Evolutionary conservation across 53 echinoderm and acorn worm genomes (phyloP).

Genomic region (Mesocentrotus franciscanus): DNA sequence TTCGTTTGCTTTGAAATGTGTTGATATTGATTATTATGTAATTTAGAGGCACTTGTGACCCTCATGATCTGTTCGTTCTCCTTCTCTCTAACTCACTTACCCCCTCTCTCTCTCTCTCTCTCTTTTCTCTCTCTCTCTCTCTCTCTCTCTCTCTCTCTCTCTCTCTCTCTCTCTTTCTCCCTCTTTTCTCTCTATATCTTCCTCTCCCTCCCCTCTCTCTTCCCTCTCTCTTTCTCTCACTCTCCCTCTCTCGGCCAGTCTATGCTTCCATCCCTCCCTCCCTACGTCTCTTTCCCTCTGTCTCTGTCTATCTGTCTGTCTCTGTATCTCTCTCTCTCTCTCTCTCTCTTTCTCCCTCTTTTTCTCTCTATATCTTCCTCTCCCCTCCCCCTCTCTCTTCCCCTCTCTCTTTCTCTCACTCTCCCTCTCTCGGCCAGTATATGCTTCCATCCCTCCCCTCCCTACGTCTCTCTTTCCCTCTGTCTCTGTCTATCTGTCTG

Average conservation of each 20-base stretch:
- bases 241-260: background rate
- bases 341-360: background rate
- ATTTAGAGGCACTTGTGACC: too few relatives aligned
- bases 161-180: too few relatives aligned
- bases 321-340: background rate
- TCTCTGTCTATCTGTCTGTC: background rate
- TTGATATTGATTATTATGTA: too few relatives aligned
- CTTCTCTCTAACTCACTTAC: background rate
- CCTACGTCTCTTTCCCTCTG: background rate
- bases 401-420: slow-evolving; percentile 14
- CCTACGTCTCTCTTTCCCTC: background rate
- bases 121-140: background rate
- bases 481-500: background rate
- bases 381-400: background rate
- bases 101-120: background rate
- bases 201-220: too few relatives aligned
- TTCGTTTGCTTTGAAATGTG: too few relatives aligned
- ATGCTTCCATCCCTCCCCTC: background rate
- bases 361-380: slow-evolving; percentile 39
- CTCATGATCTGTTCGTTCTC: too few relatives aligned
- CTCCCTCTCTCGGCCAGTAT: background rate
- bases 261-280: background rate
- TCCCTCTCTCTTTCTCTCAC: background rate
- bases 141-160: too few relatives aligned
- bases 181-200: too few relatives aligned